Evolutionary conservation across 2,797 vertebrate genomes (phyloP).

Genomic region (Bradypus variegatus): DNA sequence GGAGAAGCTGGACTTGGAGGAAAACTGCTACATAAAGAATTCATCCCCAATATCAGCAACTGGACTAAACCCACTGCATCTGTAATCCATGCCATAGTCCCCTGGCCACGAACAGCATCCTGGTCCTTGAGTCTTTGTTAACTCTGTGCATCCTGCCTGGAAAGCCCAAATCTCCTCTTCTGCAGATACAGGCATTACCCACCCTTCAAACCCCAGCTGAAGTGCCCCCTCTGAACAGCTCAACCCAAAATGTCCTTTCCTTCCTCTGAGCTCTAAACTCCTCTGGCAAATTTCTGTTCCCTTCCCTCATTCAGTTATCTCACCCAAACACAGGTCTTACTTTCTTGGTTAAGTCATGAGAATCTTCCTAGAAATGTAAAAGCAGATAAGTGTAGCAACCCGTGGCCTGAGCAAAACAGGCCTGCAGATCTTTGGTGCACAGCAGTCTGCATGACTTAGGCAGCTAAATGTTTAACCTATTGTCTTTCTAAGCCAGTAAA

Average conservation of each 20-base stretch:
- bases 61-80: not conserved
- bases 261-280: not conserved
- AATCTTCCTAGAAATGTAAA: not conserved
- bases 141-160: not conserved
- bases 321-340: not conserved
- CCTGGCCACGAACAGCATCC: not conserved
- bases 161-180: not conserved
- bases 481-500: no score
- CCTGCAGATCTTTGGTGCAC: no score
- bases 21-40: fast-evolving
- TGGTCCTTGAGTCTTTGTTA: not conserved
- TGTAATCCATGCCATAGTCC: not conserved
- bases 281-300: not conserved
- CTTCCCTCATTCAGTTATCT: not conserved
- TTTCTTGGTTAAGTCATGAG: not conserved
- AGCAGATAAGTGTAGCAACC: no score
- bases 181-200: not conserved
- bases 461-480: no score
- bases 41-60: not conserved
- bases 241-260: not conserved
- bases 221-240: not conserved
- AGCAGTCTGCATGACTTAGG: no score
- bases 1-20: not conserved
- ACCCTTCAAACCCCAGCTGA: not conserved
- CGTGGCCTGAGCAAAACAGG: no score